A percentile compares a stretch with the other conserved stretches of the same genome.
phyloP scores from a whole-genome alignment of 2,113 vertebrate species.

The Emydura subglobosa region DNA sequence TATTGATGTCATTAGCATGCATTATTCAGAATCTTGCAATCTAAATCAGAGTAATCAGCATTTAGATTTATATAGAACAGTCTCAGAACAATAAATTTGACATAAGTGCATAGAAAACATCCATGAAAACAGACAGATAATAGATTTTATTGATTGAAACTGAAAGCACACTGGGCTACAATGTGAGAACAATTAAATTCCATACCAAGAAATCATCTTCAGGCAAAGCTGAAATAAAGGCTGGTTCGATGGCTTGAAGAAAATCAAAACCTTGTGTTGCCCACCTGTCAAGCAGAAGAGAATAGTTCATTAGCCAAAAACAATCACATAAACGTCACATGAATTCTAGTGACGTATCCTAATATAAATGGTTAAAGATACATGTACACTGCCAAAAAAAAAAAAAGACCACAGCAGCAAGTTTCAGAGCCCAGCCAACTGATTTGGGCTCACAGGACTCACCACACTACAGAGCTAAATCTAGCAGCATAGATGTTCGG shows the following conservation, averaged over 20 bases:
- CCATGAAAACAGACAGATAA: not conserved
- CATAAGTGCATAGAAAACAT: not conserved
- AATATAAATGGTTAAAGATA: not conserved
- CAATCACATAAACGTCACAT: not conserved
- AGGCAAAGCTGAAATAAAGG: conserved; percentile 95
- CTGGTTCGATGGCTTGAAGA: conserved; percentile 97
- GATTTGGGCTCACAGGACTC: not conserved
- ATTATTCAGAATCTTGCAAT: not conserved
- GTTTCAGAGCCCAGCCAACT: not conserved
- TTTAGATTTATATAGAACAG: not conserved
- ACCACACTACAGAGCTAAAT: not conserved
- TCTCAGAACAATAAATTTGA: not conserved
- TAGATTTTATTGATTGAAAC: not conserved
- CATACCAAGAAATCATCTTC: conserved; percentile 99
- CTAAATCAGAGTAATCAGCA: not conserved
- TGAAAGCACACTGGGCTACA: not conserved
- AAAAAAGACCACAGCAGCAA: not conserved
- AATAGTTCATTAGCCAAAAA: not conserved
- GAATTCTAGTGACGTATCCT: not conserved
- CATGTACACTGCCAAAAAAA: not conserved
- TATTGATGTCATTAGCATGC: not conserved
- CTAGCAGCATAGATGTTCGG: not conserved
- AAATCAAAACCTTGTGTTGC: conserved; percentile 99
- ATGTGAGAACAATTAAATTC: not conserved
- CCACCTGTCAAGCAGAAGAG: conserved; percentile 84